Evolutionary conservation across 35 echinoderm and acorn worm species (phyloP).

Genomic region (Apostichopus parvimensis): DNA sequence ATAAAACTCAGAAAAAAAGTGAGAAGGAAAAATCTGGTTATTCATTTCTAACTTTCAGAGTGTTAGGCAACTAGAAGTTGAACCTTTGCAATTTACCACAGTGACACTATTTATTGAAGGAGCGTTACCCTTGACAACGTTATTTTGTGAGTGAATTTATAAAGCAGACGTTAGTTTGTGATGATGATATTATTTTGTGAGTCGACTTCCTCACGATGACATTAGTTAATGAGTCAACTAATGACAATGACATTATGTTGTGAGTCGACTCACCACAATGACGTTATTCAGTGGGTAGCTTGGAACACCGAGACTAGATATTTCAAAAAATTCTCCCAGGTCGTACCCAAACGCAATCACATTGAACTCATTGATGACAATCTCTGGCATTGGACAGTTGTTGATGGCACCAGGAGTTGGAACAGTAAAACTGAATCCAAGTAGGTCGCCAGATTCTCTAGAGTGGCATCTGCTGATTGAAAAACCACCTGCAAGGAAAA

Average conservation of each 20-base stretch:
- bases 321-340: conserved; percentile 83
- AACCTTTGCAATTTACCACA: too few relatives aligned
- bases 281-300: conserved; percentile 82
- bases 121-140: too few relatives aligned
- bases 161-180: too few relatives aligned
- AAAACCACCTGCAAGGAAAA: conserved; percentile 33
- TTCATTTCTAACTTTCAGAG: too few relatives aligned
- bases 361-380: conserved; percentile 95
- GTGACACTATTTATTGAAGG: too few relatives aligned
- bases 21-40: too few relatives aligned
- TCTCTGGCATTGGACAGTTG: conserved; percentile 67
- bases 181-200: too few relatives aligned
- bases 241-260: neutral
- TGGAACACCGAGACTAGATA: conserved; percentile 68
- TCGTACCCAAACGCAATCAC: conserved; percentile 42
- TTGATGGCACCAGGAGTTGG: conserved; percentile 68
- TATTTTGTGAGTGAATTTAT: too few relatives aligned
- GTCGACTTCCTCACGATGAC: too few relatives aligned
- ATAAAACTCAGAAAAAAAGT: too few relatives aligned
- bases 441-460: conserved; percentile 45
- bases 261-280: conserved; percentile 61
- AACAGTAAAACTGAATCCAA: conserved; percentile 61
- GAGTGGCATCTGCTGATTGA: conserved; percentile 82
- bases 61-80: too few relatives aligned
- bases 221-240: too few relatives aligned